Percentiles rank a stretch among this genome's conserved stretches.
phyloP scores from a whole-genome alignment of 2,888 invertebrate species.

The Dynastes hyllus region DNA sequence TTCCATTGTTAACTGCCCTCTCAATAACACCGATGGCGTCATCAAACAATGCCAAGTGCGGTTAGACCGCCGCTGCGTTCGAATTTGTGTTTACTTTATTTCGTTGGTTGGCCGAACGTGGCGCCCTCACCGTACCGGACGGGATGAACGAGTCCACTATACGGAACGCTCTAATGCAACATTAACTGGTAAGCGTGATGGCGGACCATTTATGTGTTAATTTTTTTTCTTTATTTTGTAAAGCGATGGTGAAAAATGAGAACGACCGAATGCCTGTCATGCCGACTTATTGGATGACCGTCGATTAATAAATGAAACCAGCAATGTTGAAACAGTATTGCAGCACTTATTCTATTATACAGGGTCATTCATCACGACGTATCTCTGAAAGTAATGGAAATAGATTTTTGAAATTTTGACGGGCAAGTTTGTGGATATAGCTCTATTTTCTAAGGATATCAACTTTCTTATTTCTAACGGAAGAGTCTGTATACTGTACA shows the following conservation, averaged over 20 bases:
- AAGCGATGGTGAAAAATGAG: conserved; percentile 3
- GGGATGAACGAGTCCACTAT: neutral
- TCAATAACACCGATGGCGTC: conserved; percentile 68
- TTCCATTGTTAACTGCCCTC: conserved; percentile 65
- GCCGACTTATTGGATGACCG: conserved; percentile 2
- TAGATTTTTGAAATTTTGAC: too few species aligned
- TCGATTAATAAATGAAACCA: neutral
- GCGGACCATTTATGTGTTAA: conserved; percentile 25
- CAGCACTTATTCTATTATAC: too few species aligned
- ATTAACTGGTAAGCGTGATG: conserved; percentile 34
- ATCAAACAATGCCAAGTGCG: conserved; percentile 69
- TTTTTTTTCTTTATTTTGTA: conserved; percentile 10
- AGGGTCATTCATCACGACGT: too few species aligned
- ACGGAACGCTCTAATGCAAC: conserved; percentile 42
- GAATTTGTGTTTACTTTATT: conserved; percentile 67
- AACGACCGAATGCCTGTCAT: neutral
- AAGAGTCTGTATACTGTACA: too few species aligned
- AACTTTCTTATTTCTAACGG: too few species aligned
- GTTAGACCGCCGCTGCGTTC: conserved; percentile 65
- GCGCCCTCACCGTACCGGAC: conserved; percentile 51
- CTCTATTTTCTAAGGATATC: too few species aligned
- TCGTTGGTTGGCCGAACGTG: conserved; percentile 60
- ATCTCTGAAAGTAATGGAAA: too few species aligned
- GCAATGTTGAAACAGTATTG: neutral
- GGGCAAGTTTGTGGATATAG: too few species aligned